A percentile compares a stretch with the other conserved stretches of the same genome.
Conservation (phyloP, 1,140 invertebrate species). For the Cyclargus thomasi region DNA sequence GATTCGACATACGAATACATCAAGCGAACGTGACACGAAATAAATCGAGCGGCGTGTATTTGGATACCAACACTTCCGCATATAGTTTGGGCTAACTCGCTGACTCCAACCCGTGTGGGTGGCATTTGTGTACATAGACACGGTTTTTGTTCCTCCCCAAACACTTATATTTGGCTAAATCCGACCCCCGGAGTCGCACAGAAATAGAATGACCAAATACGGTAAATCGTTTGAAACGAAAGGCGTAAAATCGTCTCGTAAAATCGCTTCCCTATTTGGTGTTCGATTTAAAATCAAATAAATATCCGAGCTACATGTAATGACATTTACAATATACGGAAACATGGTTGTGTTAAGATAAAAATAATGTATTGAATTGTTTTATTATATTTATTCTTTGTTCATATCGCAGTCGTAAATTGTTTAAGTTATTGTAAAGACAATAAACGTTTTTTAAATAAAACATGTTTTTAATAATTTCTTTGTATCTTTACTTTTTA, state of each 20-base stretch:
- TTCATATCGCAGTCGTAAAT: not conserved
- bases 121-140: slow-evolving; percentile 37
- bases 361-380: slow-evolving; percentile 11
- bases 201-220: slow-evolving; percentile 4
- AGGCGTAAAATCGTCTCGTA: not conserved
- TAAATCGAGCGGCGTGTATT: slow-evolving; percentile 18
- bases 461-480: not conserved
- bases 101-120: slow-evolving; percentile 42
- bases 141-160: slow-evolving; percentile 37
- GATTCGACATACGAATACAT: not conserved
- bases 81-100: slow-evolving; percentile 23
- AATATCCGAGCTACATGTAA: not conserved
- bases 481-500: not conserved
- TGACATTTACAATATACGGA: slow-evolving; percentile 2
- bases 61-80: slow-evolving; percentile 30
- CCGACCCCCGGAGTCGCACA: slow-evolving; percentile 49
- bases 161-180: slow-evolving; percentile 48
- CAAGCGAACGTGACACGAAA: slow-evolving; percentile 25
- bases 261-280: not conserved
- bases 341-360: slow-evolving; percentile 11
- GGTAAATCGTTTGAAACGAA: not conserved
- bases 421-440: not conserved
- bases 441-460: not conserved
- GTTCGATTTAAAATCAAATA: slow-evolving; percentile 5
- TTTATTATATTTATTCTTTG: slow-evolving; percentile 8